phyloP scores from a whole-genome alignment of 1,140 invertebrate species.

The Stegodyphus mimosarum region DNA sequence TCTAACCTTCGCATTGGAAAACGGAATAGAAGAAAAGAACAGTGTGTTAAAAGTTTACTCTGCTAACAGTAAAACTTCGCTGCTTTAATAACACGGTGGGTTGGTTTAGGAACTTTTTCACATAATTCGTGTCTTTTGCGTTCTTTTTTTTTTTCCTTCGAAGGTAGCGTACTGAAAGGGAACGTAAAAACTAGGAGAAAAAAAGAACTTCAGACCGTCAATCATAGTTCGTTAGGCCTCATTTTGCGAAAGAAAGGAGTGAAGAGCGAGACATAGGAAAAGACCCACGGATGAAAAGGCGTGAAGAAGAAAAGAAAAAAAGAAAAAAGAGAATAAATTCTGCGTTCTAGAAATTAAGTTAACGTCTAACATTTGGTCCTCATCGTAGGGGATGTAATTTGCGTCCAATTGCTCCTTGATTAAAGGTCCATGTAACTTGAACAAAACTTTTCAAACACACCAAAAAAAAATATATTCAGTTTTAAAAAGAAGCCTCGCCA shows the following conservation, averaged over 20 bases:
- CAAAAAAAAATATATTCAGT: slow-evolving; percentile 17
- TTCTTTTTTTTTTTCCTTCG: slow-evolving; percentile 1
- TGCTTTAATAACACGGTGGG: slow-evolving; percentile 42
- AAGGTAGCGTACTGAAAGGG: background rate
- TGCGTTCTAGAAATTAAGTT: slow-evolving; percentile 57
- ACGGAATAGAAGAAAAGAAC: slow-evolving; percentile 24
- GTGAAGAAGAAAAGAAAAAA: slow-evolving; percentile 6
- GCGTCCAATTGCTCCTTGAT: slow-evolving; percentile 54
- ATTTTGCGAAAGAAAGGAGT: slow-evolving; percentile 42
- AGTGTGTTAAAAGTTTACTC: slow-evolving; percentile 38
- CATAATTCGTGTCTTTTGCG: slow-evolving; percentile 33
- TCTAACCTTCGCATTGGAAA: background rate
- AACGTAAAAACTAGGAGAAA: background rate
- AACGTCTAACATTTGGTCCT: slow-evolving; percentile 43
- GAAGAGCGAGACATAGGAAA: slow-evolving; percentile 7
- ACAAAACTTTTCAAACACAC: slow-evolving; percentile 47
- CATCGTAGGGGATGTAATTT: slow-evolving; percentile 47
- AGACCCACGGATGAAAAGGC: slow-evolving; percentile 1
- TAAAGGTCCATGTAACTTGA: slow-evolving; percentile 33
- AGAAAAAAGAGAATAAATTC: slow-evolving; percentile 30
- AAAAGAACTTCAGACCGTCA: slow-evolving; percentile 28
- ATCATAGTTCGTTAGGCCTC: slow-evolving; percentile 59
- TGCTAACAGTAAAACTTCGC: slow-evolving; percentile 34
- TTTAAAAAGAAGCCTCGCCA: slow-evolving; percentile 32
- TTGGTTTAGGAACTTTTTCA: slow-evolving; percentile 14